Conservation (phyloP, 2,888 invertebrate genomes). For the Acleris emargana region DNA sequence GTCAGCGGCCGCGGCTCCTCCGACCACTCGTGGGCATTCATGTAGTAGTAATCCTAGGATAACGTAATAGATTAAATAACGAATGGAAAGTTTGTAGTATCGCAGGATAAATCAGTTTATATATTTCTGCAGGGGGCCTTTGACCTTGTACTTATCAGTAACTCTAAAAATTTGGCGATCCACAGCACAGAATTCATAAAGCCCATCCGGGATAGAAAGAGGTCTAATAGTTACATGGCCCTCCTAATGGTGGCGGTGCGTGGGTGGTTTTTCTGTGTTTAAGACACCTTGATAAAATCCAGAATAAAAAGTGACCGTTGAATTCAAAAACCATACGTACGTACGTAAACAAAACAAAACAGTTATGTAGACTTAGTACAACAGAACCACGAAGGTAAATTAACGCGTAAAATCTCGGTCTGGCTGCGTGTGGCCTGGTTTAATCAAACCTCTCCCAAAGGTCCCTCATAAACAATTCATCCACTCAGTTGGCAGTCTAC, state of each 20-base stretch:
- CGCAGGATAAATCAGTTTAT: background rate
- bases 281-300: no score
- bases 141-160: no score
- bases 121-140: no score
- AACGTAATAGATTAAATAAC: constrained; percentile 32
- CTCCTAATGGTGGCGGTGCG: no score
- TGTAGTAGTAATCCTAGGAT: constrained; percentile 68
- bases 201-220: no score
- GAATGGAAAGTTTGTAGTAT: background rate
- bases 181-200: no score
- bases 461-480: constrained; percentile 11
- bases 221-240: no score
- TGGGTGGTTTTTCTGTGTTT: no score
- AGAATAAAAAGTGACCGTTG: no score
- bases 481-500: background rate
- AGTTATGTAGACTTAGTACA: background rate
- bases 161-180: no score
- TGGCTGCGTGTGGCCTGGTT: constrained; percentile 7
- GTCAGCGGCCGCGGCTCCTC: constrained; percentile 66
- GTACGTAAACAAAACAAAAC: background rate
- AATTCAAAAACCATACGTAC: no score
- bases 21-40: constrained; percentile 66
- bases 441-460: constrained; percentile 4
- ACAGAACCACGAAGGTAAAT: background rate
- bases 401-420: background rate